Base-by-base conservation (phyloP, 92 coral and sea anemone species). In the Ricordea florida region DNA sequence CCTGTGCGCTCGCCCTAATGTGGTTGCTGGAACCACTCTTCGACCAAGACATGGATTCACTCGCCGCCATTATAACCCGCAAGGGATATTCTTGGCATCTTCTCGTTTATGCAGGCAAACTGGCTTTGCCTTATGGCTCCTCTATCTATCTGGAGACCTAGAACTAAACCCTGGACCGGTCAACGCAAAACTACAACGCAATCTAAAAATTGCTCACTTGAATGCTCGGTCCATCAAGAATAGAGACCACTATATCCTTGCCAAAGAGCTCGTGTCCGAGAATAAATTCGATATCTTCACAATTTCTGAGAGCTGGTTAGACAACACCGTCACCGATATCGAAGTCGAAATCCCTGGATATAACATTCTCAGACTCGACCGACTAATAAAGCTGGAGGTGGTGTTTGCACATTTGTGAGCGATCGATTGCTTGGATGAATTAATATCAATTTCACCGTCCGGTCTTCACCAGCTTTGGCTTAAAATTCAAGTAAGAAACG, bases 361-460 rank as follows among this genome's bases (percentile, higher is more conserved):
- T 55, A 56, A 55, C 32, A 72, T 55, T 21, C 30, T 55, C 25
- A 58, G 69, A 16, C 69, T 72, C 17, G 53, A 72, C 31, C 69
- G 79, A 1, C 55, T 22, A 57, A 26, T 22, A 57, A 57, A 43
- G 35, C 33, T 40, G 80, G 80, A 6, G 80, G 56, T 3, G 80
- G 55, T 14, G 80, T 72, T 20, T 57, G 80, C 38, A 50, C 49
- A 17, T 71, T 22, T 13, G 46, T 30, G 18, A 71, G 49, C 43
- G 48, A 33, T 57, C 10, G 80, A 72, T 14, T 42, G 70, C 14
- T 9, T 57, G 11, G 28, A 57, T 0, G 36, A 66, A n/a, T 38
- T 68, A 6, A 33, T 62, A 3, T 26, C 10, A 24, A 68, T 68
- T n/a, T 14, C 76, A 11, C 42, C 47, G 50, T 31, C 62, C 33